A percentile compares a stretch with the other conserved stretches of the same genome.
Evolutionary conservation across 2,888 invertebrate genomes (phyloP).

Genomic region (Fragum whitleyi): DNA sequence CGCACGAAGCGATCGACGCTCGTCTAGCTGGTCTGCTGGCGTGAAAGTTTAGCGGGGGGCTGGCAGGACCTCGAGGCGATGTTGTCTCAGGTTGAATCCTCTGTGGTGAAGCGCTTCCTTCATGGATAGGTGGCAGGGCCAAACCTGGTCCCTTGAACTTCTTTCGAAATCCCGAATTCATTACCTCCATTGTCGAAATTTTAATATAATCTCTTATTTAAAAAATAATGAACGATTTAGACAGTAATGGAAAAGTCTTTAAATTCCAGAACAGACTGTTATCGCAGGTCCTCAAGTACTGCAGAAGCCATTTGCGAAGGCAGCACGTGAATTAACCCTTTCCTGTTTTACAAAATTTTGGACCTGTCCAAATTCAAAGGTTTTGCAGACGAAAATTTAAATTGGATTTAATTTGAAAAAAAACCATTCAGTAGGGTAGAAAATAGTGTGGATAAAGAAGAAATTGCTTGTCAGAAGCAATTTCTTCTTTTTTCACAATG

Average conservation of each 20-base stretch:
- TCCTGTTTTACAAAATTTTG: too few species aligned
- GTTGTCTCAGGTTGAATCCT: background rate
- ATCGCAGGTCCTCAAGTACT: background rate
- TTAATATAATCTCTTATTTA: background rate
- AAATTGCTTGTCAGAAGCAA: too few species aligned
- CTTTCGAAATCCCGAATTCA: constrained; percentile 12
- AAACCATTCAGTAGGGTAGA: too few species aligned
- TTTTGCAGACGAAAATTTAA: too few species aligned
- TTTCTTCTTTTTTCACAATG: too few species aligned
- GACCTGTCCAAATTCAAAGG: too few species aligned
- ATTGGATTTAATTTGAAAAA: too few species aligned
- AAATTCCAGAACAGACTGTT: background rate
- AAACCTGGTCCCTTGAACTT: constrained; percentile 17
- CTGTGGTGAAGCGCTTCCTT: background rate
- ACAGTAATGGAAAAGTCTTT: background rate
- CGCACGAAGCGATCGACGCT: constrained; percentile 8
- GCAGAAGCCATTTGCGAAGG: too few species aligned
- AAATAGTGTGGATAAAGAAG: too few species aligned
- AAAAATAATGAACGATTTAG: too few species aligned
- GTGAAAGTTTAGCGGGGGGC: background rate
- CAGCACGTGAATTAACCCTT: too few species aligned
- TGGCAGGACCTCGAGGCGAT: background rate
- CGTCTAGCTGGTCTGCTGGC: background rate
- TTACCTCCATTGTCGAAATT: constrained; percentile 15
- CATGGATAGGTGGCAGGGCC: constrained; percentile 26